Evolutionary conservation across 37 sponge, comb jelly and placozoan genomes (phyloP).

Genomic region (Cladorhizidae sp.): DNA sequence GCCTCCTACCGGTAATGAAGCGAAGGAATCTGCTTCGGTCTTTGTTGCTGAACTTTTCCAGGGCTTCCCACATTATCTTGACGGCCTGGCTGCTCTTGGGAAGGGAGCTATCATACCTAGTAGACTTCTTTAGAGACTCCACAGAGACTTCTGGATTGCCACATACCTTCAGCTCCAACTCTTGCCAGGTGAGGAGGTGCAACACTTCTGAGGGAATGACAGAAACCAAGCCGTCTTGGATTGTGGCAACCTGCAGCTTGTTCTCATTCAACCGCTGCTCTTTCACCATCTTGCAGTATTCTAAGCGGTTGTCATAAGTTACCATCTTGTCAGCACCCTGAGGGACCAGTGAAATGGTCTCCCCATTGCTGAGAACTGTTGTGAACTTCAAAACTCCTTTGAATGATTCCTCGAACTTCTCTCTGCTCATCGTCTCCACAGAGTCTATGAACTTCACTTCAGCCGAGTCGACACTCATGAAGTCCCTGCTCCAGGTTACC

Average conservation of each 20-base stretch:
- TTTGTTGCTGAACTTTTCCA: conserved; percentile 82
- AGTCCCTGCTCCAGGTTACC: conserved; percentile 87
- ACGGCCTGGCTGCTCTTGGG: conserved; percentile 50
- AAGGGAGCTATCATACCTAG: conserved; percentile 58
- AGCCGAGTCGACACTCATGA: conserved; percentile 81
- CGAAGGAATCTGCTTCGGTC: conserved; percentile 85
- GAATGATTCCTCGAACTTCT: conserved; percentile 66
- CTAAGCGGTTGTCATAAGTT: conserved; percentile 62
- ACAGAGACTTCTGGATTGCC: conserved; percentile 88
- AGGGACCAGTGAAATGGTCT: conserved; percentile 49
- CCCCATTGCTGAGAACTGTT: conserved; percentile 76
- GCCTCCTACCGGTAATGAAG: conserved; percentile 87
- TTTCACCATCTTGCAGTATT: conserved; percentile 74
- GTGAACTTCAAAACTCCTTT: conserved; percentile 72
- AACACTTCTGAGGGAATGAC: conserved; percentile 81
- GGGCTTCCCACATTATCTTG: conserved; percentile 84
- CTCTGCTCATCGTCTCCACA: conserved; percentile 73
- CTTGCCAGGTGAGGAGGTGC: conserved; percentile 86
- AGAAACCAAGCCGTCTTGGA: conserved; percentile 60
- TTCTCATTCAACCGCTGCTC: conserved; percentile 72
- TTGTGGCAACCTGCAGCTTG: conserved; percentile 66
- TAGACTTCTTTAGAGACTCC: conserved; percentile 65
- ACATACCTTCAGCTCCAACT: conserved; percentile 83
- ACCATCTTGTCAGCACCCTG: conserved; percentile 52
- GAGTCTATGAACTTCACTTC: conserved; percentile 83